A percentile compares a stretch with the other conserved stretches of the same genome.
phyloP scores from a whole-genome alignment of 2,797 vertebrate genomes.

The Spinus olivaceus region DNA sequence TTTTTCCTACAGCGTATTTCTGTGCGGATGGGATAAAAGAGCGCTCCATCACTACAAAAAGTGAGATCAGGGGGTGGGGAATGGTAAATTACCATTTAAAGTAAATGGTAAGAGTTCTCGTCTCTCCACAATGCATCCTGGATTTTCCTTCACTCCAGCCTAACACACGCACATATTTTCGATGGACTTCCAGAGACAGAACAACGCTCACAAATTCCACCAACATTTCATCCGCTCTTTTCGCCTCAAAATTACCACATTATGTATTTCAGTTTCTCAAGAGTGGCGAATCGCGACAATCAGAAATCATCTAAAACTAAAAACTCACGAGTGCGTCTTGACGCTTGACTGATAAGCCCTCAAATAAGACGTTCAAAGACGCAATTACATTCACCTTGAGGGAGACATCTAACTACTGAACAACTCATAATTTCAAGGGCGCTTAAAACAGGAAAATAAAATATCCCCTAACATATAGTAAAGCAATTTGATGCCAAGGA shows the following conservation, averaged over 20 bases:
- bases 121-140: neutral
- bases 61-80: accelerated
- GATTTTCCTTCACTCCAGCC: accelerated
- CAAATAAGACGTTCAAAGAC: accelerated
- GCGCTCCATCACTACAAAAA: accelerated
- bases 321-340: accelerated
- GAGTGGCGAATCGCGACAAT: accelerated
- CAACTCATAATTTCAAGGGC: accelerated
- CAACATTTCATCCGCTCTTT: accelerated
- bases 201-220: accelerated
- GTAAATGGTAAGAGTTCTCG: neutral
- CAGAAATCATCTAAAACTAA: accelerated
- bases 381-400: accelerated
- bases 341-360: accelerated
- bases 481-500: accelerated
- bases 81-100: neutral
- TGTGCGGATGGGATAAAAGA: accelerated
- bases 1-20: accelerated
- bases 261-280: accelerated
- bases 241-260: accelerated
- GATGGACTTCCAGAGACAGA: accelerated
- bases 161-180: accelerated
- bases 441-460: accelerated
- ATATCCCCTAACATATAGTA: accelerated
- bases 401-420: accelerated